phyloP scores from a whole-genome alignment of 1,140 invertebrate species.

The Coenobita brevimanus region DNA sequence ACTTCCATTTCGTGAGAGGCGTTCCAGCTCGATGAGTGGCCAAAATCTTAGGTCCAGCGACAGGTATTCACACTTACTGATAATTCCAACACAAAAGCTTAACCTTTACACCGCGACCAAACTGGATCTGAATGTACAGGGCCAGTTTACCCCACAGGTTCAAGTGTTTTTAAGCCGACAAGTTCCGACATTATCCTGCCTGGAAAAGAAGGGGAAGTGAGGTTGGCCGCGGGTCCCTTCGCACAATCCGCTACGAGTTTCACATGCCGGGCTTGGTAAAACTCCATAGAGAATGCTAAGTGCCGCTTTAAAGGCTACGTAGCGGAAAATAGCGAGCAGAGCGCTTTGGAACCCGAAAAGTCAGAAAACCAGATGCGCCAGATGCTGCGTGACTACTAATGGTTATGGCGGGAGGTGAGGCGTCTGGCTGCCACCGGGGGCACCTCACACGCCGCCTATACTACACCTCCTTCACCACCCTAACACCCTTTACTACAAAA shows the following conservation, averaged over 20 bases:
- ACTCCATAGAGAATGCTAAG: conserved; percentile 48
- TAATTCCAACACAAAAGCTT: conserved; percentile 24
- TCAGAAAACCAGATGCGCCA: conserved; percentile 52
- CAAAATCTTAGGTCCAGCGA: not conserved
- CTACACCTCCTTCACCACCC: no score
- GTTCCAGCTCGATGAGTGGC: not conserved
- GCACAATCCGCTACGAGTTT: conserved; percentile 7
- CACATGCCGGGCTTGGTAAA: conserved; percentile 18
- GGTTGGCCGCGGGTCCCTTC: conserved; percentile 1
- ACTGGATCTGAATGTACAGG: conserved; percentile 18
- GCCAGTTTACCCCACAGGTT: not conserved
- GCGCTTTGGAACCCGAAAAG: conserved; percentile 29
- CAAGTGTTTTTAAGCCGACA: conserved; percentile 24
- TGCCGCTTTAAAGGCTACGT: conserved; percentile 43
- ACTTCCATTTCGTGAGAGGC: not conserved
- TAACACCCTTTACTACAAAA: no score
- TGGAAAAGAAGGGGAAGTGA: conserved; percentile 35
- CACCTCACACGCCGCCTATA: no score
- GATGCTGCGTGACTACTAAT: conserved; percentile 44
- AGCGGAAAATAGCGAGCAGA: conserved; percentile 47
- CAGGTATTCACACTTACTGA: conserved; percentile 38
- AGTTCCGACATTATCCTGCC: conserved; percentile 12
- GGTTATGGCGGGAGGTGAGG: conserved; percentile 17
- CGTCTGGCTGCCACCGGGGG: no score
- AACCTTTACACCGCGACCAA: conserved; percentile 18